These are phyloP conservation scores for Cinara cedri DNA, from an alignment of 2,888 invertebrate genomes.

Conservation along the genomic window DNA sequence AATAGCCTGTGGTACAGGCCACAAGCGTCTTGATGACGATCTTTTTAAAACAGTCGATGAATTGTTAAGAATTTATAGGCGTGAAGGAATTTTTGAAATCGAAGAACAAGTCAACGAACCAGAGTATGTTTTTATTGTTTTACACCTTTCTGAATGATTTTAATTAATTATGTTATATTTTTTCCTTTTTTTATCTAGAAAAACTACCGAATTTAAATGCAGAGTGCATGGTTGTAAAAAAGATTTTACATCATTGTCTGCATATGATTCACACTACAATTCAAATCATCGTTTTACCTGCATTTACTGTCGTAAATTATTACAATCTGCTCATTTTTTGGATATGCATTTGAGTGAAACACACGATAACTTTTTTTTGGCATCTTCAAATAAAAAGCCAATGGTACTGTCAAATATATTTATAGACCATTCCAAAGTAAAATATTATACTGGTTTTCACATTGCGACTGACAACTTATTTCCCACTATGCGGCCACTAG, in stretches of 20 bases:
- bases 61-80: slow-evolving; percentile 16
- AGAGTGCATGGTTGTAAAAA: slow-evolving; percentile 28
- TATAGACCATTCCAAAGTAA: too few species aligned
- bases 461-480: too few species aligned
- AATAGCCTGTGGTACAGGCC: slow-evolving; percentile 25
- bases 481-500: too few species aligned
- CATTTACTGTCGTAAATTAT: slow-evolving; percentile 32
- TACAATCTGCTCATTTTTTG: slow-evolving; percentile 47
- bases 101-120: background rate
- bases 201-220: background rate
- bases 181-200: slow-evolving; percentile 1
- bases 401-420: slow-evolving; percentile 19
- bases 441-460: too few species aligned
- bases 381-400: slow-evolving; percentile 18
- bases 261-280: slow-evolving; percentile 47
- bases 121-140: background rate
- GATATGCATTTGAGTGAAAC: slow-evolving; percentile 49
- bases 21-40: slow-evolving; percentile 16
- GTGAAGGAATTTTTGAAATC: slow-evolving; percentile 43
- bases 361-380: slow-evolving; percentile 43
- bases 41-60: slow-evolving; percentile 21
- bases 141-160: background rate
- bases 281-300: slow-evolving; percentile 51
- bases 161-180: background rate
- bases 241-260: slow-evolving; percentile 33